Evolutionary conservation across 2,113 vertebrate species (phyloP), one percentile per base, ranked within the genome.

Genomic region (Cochlearius cochlearius): DNA sequence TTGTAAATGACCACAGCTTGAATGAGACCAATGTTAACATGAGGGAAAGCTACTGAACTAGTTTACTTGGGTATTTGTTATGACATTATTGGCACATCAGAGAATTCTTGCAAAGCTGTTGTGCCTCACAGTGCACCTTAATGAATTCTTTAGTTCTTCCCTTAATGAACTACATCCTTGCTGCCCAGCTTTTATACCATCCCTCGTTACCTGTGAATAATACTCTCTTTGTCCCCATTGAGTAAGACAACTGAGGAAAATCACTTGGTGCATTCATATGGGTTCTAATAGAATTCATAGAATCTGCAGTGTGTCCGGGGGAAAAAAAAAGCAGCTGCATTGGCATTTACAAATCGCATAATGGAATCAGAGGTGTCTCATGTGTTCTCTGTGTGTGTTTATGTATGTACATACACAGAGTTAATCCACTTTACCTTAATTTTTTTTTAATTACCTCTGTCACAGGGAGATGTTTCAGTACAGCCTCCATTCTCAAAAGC

Each of bases 61-160:
- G 60, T 94, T 93, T 94, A 71, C 47, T 78, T 73, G 26, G 34
- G 17, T 96, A 52, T 95, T 93, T 96, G 82, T 93, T 92, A 68
- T n/a, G 86, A 88, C 38, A 15, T 92, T 96, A 83, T 62, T 95
- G 86, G 71, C 67, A 75, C 67, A 77, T 95, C 72, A 83, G 82
- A 96, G 88, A 92, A 87, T 74, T 32, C 75, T 78, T 80, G 49
- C 10, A 76, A 67, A 73, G 73, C 72, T 91, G 59, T 52, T 56
- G 39, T 92, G 76, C 76, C 52, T 94, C 66, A 36, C 34, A 32
- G 76, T 52, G 60, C 43, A 80, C 79, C 76, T 86, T 95, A 89
- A 91, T 80, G 64, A 94, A 89, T 89, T 95, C 91, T 84, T 77
- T 34, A 89, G 76, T 95, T 94, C 56, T 92, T 95, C 30, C 29